These are phyloP conservation scores for Galemys pyrenaicus DNA, from an alignment of 2,113 vertebrate species.

Conservation along the genomic window DNA sequence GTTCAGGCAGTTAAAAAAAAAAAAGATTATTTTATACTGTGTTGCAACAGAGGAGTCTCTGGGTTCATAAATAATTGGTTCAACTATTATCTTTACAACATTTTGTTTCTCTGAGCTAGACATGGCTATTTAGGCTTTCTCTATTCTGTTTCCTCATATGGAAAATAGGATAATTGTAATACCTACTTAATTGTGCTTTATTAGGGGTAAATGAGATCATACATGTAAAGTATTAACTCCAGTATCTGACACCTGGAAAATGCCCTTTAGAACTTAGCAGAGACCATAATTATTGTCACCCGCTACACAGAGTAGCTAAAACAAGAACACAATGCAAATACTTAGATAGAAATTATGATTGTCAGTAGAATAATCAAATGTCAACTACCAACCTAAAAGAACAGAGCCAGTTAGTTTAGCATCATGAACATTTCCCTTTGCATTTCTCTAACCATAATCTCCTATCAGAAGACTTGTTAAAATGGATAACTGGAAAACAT, in stretches of 20 bases:
- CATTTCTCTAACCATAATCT: neutral
- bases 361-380: neutral
- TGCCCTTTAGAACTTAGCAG: neutral
- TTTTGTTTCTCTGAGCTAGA: neutral
- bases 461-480: neutral
- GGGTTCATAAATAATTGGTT: neutral
- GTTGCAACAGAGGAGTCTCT: neutral
- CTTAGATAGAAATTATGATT: constrained; percentile 18
- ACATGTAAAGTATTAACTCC: neutral
- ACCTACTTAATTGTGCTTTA: neutral
- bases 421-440: neutral
- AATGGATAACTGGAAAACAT: neutral
- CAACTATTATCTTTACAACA: neutral
- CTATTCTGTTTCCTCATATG: neutral
- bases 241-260: neutral
- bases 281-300: neutral
- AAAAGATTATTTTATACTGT: neutral
- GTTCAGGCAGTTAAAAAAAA: neutral
- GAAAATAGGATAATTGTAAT: neutral
- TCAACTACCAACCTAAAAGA: neutral
- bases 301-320: neutral
- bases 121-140: neutral
- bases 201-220: neutral
- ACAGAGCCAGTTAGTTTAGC: neutral
- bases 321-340: neutral